Evolutionary conservation across 2,113 vertebrate genomes (phyloP).

Genomic region (Gila orcuttii): DNA sequence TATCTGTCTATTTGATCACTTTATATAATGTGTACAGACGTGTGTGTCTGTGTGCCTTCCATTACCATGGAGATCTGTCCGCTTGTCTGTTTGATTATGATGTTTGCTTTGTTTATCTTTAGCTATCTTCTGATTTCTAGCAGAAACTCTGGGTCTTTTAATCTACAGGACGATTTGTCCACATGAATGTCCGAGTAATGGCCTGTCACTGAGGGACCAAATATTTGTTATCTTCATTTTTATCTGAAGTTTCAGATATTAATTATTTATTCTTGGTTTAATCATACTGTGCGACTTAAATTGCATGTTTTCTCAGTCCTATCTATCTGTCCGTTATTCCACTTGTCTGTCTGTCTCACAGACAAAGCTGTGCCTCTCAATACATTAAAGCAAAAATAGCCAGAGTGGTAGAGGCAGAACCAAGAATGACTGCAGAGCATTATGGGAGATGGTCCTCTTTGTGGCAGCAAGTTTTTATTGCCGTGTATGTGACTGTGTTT

Average conservation of each 20-base stretch:
- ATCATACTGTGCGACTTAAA: neutral
- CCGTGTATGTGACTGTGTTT: constrained; percentile 33
- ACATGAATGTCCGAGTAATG: neutral
- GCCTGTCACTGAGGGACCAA: neutral
- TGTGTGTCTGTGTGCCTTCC: constrained; percentile 41
- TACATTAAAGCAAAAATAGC: constrained; percentile 64
- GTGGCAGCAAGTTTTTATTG: constrained; percentile 41
- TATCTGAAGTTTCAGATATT: neutral
- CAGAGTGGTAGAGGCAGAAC: constrained; percentile 59
- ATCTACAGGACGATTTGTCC: neutral
- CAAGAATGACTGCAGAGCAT: constrained; percentile 63
- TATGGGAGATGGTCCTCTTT: constrained; percentile 39
- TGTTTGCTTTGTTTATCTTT: constrained; percentile 37
- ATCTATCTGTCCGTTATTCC: neutral
- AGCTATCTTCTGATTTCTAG: constrained; percentile 16
- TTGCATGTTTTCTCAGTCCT: neutral
- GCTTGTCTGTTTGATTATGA: constrained; percentile 50
- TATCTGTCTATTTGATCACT: constrained; percentile 46
- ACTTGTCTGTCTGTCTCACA: constrained; percentile 49
- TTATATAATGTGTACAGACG: constrained; percentile 55
- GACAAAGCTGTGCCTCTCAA: constrained; percentile 30
- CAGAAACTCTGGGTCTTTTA: neutral
- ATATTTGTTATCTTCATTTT: neutral
- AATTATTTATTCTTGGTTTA: neutral
- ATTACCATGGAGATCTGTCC: constrained; percentile 50